A percentile compares a stretch with the other conserved stretches of the same genome.
phyloP scores from a whole-genome alignment of 2,113 vertebrate species.

The Rhinogobius similis region DNA sequence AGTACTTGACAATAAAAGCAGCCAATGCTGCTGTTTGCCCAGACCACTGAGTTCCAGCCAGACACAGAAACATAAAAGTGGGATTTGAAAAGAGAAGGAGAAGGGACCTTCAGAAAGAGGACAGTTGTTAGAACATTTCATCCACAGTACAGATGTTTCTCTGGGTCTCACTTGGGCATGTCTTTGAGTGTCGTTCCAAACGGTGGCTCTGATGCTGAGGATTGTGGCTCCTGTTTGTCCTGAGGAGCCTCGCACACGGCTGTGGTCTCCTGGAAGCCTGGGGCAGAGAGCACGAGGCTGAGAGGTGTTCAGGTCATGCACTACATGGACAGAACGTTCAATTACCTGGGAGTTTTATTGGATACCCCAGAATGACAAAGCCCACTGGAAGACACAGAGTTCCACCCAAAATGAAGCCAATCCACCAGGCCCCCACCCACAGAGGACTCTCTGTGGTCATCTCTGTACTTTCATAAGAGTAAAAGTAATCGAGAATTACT shows the following conservation, averaged over 20 bases:
- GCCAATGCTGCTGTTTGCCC: slow-evolving; percentile 91
- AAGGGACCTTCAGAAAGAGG: slow-evolving; percentile 72
- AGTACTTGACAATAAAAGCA: slow-evolving; percentile 93
- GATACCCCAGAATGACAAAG: slow-evolving; percentile 90
- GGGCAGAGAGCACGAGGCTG: background rate
- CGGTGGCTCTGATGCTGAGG: slow-evolving; percentile 76
- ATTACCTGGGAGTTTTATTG: slow-evolving; percentile 90
- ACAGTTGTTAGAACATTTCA: background rate
- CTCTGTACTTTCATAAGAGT: slow-evolving; percentile 73
- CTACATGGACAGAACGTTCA: background rate
- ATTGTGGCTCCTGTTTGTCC: slow-evolving; percentile 80
- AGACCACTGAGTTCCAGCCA: slow-evolving; percentile 90
- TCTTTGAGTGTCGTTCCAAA: slow-evolving; percentile 91
- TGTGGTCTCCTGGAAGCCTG: slow-evolving; percentile 87
- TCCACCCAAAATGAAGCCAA: slow-evolving; percentile 88
- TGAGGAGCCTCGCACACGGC: slow-evolving; percentile 85
- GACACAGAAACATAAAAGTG: slow-evolving; percentile 90
- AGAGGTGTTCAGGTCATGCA: background rate
- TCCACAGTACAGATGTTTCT: background rate
- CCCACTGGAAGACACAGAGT: slow-evolving; percentile 82
- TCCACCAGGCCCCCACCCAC: slow-evolving; percentile 98
- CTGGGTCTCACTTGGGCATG: slow-evolving; percentile 87
- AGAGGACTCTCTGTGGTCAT: slow-evolving; percentile 86
- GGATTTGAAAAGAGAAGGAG: slow-evolving; percentile 90
- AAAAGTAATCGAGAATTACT: too few species aligned